These are phyloP conservation scores for Brachionus koreanus DNA, from an alignment of 1,140 invertebrate genomes.

Conservation along the genomic window DNA sequence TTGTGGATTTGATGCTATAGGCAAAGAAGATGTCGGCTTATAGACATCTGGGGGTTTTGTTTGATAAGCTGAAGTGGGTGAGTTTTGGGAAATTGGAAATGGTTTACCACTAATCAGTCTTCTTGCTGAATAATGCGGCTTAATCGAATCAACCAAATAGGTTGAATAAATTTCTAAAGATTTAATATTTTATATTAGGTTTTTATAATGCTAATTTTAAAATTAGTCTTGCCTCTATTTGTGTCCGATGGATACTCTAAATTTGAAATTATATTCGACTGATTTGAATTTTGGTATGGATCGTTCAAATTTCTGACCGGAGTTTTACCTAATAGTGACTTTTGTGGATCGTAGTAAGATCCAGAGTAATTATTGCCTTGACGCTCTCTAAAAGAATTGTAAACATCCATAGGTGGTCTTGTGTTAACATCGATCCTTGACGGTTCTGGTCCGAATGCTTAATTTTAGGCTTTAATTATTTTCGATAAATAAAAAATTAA, in stretches of 20 bases:
- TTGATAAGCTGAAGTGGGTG: background rate
- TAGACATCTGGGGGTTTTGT: background rate
- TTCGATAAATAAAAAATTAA: background rate
- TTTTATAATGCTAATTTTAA: background rate
- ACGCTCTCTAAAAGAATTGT: background rate
- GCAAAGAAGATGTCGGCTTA: background rate
- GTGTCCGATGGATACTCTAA: slow-evolving; percentile 30
- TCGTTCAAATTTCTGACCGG: slow-evolving; percentile 21
- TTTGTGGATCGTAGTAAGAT: background rate
- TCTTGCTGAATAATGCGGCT: slow-evolving; percentile 36
- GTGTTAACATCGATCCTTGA: slow-evolving; percentile 3
- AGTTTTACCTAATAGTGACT: background rate
- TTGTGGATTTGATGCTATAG: background rate
- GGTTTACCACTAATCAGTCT: slow-evolving; percentile 34
- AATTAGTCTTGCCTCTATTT: background rate
- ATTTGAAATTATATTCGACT: background rate
- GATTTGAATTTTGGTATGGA: background rate
- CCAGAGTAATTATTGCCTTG: background rate
- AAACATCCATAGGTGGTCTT: background rate
- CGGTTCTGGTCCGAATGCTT: background rate
- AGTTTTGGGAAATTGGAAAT: background rate
- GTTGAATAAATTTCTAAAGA: slow-evolving; percentile 34
- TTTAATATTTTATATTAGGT: background rate
- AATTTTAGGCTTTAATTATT: background rate
- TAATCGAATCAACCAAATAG: slow-evolving; percentile 37